Base-by-base conservation (phyloP, 1,140 invertebrate species). In the Elysia chlorotica region DNA sequence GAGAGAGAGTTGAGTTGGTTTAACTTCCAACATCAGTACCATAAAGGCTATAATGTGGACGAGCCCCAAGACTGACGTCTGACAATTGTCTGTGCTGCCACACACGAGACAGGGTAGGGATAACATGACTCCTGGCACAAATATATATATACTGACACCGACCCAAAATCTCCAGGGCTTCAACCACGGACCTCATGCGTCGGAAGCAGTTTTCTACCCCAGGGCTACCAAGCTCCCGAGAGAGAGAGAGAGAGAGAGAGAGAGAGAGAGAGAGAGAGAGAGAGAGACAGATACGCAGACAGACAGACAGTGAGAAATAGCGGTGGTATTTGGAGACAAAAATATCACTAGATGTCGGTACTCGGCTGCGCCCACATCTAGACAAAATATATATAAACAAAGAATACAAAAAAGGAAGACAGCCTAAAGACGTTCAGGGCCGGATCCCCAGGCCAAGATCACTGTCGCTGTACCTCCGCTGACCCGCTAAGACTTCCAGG, bases 171-270 rank as follows among this genome's bases (percentile, higher is more conserved):
- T 6, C 54, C 6, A 6, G 30, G 23, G 21, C 54, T 48, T 54
- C 38, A 53, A n/a, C 3, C 66, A 68, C 48, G 6, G 6, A 17
- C 30, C 48, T 54, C 37, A 28, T 33, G 21, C n/a, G 35, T 28
- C 25, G 23, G 30, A n/a, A 57, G 23, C 23, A n/a, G n/a, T n/a
- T 35, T n/a, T 19, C 23, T 35, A 14, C 57, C 56, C 2, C 53
- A 59, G 5, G 59, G 53, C 33, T 14, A 70, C 56, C 19, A 10
- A 57, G 5, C 33, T 30, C 33, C 41, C 41, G 35, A 72, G 37
- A 72, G 35, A 65, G 28, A 72, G 35, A 72, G 30, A 72, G 35
- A 48, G 25, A 72, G 21, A 53, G 4, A 63, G 41, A 33, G 25
- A 72, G 57, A 48, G 28, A 72, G 66, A 54, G 2, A 54, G 66